These are phyloP conservation scores for Dynastes grantii DNA, from an alignment of 2,888 invertebrate species.

Conservation along the genomic window DNA sequence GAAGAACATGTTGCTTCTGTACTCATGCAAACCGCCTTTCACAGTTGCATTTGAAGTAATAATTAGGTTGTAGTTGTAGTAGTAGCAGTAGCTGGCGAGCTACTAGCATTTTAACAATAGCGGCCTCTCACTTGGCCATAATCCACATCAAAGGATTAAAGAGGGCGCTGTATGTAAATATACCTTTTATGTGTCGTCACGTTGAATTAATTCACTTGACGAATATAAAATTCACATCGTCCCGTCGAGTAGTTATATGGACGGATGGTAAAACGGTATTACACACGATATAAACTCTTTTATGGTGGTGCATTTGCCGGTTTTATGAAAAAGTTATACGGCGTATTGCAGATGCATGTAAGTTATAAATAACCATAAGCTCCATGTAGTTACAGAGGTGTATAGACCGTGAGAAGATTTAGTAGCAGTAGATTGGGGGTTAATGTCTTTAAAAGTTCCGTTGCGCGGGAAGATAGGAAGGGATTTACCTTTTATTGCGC, in stretches of 20 bases:
- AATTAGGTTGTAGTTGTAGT: not conserved
- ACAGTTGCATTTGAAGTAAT: not conserved
- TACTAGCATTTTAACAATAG: conserved; percentile 1
- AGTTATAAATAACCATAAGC: too few species aligned
- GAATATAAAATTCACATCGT: not conserved
- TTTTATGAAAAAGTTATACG: too few species aligned
- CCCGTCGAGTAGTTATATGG: not conserved
- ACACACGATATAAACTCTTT: not conserved
- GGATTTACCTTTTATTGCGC: too few species aligned
- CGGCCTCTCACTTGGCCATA: not conserved
- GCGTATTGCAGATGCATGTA: too few species aligned
- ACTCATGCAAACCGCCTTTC: not conserved
- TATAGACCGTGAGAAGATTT: too few species aligned
- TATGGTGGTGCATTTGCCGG: too few species aligned
- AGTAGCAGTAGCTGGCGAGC: not conserved
- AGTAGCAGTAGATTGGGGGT: too few species aligned
- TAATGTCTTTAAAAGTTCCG: too few species aligned
- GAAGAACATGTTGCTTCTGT: too few species aligned
- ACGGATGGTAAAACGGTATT: not conserved
- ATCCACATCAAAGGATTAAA: conserved; percentile 23
- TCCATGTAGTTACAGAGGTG: too few species aligned
- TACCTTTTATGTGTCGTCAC: conserved; percentile 18
- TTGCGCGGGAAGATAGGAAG: too few species aligned
- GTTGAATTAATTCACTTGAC: conserved; percentile 30
- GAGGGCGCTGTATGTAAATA: not conserved